phyloP scores from a whole-genome alignment of 2,888 invertebrate genomes.

The Glomeris marginata region DNA sequence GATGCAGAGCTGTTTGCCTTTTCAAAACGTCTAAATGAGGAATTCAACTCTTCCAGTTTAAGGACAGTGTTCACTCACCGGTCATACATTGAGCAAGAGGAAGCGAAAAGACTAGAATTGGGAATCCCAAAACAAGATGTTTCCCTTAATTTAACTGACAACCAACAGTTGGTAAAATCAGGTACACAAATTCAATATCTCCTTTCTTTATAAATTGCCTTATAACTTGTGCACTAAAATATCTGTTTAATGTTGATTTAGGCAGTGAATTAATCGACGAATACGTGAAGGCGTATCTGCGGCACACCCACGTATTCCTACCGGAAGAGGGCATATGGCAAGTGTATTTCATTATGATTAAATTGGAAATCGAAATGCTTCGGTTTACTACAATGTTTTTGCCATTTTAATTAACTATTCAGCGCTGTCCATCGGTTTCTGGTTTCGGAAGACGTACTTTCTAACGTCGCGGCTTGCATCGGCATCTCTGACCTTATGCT shows the following conservation, averaged over 20 bases:
- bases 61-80: constrained; percentile 62
- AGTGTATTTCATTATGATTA: constrained; percentile 19
- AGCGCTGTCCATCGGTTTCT: constrained; percentile 50
- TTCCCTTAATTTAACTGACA: constrained; percentile 45
- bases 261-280: constrained; percentile 47
- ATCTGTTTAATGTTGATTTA: constrained; percentile 14
- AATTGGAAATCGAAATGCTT: too few relatives aligned
- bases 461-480: constrained; percentile 53
- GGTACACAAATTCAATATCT: constrained; percentile 29
- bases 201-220: background rate
- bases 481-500: constrained; percentile 72
- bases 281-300: constrained; percentile 52
- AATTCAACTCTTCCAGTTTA: constrained; percentile 53
- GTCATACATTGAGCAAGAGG: constrained; percentile 58
- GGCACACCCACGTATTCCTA: constrained; percentile 49
- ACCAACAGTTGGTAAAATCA: constrained; percentile 47
- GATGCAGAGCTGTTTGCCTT: constrained; percentile 77
- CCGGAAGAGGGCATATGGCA: constrained; percentile 56
- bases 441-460: constrained; percentile 46
- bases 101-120: constrained; percentile 47
- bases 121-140: constrained; percentile 41
- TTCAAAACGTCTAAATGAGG: constrained; percentile 66
- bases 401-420: constrained; percentile 14
- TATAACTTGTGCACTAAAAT: too few relatives aligned
- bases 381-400: background rate